Percentiles rank a stretch among this genome's conserved stretches.
Evolutionary conservation across 2,113 vertebrate species (phyloP).

Genomic region (Microtus montanus): DNA sequence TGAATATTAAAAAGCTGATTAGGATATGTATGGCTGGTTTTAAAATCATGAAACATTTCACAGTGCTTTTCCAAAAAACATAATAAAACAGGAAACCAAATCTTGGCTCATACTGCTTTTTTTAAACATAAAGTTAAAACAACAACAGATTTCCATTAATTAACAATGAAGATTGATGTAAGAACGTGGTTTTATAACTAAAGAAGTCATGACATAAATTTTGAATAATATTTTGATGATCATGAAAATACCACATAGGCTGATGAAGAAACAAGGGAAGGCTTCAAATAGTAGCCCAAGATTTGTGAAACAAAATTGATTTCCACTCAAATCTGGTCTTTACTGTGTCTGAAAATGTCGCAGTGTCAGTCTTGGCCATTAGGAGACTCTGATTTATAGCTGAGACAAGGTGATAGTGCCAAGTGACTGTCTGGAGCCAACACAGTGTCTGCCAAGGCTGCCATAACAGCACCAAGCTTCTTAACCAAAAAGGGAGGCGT

Average conservation of each 20-base stretch:
- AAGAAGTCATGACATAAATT: not conserved
- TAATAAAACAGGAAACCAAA: conserved; percentile 6
- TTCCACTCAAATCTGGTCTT: conserved; percentile 87
- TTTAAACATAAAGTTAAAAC: conserved; percentile 23
- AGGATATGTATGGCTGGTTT: not conserved
- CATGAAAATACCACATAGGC: conserved; percentile 62
- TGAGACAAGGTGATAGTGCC: conserved; percentile 86
- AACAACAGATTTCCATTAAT: not conserved
- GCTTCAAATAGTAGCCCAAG: conserved; percentile 67
- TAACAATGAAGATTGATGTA: not conserved
- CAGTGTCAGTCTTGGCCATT: conserved; percentile 84
- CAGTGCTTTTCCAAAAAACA: not conserved
- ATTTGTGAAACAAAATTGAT: conserved; percentile 87
- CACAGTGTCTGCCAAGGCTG: conserved; percentile 88
- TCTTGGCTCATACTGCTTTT: not conserved
- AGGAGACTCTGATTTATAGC: conserved; percentile 85
- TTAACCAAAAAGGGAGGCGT: conserved; percentile 75
- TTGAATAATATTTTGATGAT: conserved; percentile 68
- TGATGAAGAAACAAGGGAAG: conserved; percentile 59
- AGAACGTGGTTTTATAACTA: not conserved
- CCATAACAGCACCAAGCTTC: conserved; percentile 80
- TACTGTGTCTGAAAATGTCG: conserved; percentile 88
- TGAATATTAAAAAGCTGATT: not conserved
- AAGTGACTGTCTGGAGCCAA: conserved; percentile 92
- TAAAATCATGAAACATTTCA: not conserved